These are phyloP conservation scores for Polyodon spathula DNA, from an alignment of 2,113 vertebrate species.

Conservation along the genomic window DNA sequence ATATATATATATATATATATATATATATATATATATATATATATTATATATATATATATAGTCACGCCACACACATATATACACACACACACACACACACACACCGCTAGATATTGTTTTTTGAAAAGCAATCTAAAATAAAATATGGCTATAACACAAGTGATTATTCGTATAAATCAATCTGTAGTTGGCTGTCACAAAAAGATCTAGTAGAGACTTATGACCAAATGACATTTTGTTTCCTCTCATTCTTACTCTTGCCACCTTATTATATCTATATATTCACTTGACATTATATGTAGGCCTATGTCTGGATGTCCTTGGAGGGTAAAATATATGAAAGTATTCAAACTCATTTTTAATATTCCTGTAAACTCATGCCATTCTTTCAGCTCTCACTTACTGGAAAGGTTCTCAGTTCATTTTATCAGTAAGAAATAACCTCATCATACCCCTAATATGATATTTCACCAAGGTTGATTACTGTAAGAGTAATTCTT, in stretches of 20 bases:
- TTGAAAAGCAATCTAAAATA: background rate
- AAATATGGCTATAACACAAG: background rate
- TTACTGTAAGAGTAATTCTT: slow-evolving; percentile 50
- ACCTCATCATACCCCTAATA: slow-evolving; percentile 54
- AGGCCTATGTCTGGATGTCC: slow-evolving; percentile 46
- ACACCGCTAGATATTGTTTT: background rate
- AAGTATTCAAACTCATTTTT: slow-evolving; percentile 38
- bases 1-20: too few species aligned
- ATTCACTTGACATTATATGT: slow-evolving; percentile 21
- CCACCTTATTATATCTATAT: background rate
- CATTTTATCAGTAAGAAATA: slow-evolving; percentile 57
- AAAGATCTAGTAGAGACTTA: background rate
- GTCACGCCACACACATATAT: too few species aligned
- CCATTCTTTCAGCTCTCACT: slow-evolving; percentile 32
- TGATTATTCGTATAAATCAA: background rate
- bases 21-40: too few species aligned
- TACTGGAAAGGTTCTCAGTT: slow-evolving; percentile 49
- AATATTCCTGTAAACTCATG: slow-evolving; percentile 50
- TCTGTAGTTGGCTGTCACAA: background rate
- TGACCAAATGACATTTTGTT: background rate
- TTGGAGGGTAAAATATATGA: slow-evolving; percentile 50
- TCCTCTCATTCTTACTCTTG: background rate
- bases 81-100: too few species aligned
- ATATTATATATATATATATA: too few species aligned
- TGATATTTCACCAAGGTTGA: slow-evolving; percentile 60